These are phyloP conservation scores for Apodemia hepburni DNA, from an alignment of 2,888 invertebrate genomes.

Conservation along the genomic window DNA sequence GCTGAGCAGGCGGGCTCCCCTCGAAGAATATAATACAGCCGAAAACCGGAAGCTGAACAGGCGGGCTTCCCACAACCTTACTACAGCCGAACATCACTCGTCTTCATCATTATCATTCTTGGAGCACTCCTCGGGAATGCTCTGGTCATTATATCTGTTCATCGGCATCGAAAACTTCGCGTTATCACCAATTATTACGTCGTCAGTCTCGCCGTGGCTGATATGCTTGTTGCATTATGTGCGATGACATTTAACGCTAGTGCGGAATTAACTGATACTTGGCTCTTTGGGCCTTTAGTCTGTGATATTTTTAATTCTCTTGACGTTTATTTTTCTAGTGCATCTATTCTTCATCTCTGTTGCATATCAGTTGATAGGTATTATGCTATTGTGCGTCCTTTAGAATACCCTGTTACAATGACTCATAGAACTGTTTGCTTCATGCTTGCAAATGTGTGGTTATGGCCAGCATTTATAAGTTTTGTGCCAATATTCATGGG, in stretches of 20 bases:
- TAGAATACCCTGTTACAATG: slow-evolving; percentile 96
- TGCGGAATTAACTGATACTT: slow-evolving; percentile 91
- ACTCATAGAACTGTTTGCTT: slow-evolving; percentile 89
- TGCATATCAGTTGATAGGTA: slow-evolving; percentile 96
- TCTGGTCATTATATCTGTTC: slow-evolving; percentile 92
- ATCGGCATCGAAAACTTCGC: slow-evolving; percentile 88
- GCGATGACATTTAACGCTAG: slow-evolving; percentile 96
- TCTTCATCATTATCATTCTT: slow-evolving; percentile 92
- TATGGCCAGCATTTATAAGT: slow-evolving; percentile 94
- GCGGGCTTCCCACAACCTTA: no score
- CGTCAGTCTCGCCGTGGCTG: slow-evolving; percentile 95
- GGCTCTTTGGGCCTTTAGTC: slow-evolving; percentile 94
- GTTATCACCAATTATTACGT: slow-evolving; percentile 98
- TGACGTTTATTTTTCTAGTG: slow-evolving; percentile 96
- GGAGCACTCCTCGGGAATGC: slow-evolving; percentile 96
- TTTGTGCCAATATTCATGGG: slow-evolving; percentile 97
- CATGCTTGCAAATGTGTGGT: slow-evolving; percentile 95
- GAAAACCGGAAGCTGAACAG: no score
- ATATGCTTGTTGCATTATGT: slow-evolving; percentile 94
- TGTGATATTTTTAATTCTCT: slow-evolving; percentile 97
- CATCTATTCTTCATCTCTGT: slow-evolving; percentile 95
- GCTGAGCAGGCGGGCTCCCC: no score
- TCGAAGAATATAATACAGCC: no score
- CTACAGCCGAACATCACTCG: no score
- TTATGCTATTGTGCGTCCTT: slow-evolving; percentile 94